Evolutionary conservation across 2,888 invertebrate genomes (phyloP), one percentile per base, ranked within the genome.

Genomic region (Perizoma affinitatum): DNA sequence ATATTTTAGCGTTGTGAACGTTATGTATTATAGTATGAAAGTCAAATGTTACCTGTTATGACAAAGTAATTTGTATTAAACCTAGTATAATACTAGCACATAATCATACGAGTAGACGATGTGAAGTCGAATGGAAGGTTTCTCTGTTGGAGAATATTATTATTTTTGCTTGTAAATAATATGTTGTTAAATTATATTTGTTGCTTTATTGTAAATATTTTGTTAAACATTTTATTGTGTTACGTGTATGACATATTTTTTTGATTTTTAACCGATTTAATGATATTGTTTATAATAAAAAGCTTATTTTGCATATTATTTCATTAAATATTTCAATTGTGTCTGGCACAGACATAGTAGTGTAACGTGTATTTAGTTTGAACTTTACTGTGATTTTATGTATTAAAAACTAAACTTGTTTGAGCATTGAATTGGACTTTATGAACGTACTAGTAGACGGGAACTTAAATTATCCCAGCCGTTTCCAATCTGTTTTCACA

Each of bases 31-130:
- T 88, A 89, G 84, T 86, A 84, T 89, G 87, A 83, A 91, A 91
- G 91, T 92, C 91, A 90, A 87, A 91, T 92, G 92, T 92, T 92
- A 92, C 92, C 92, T 91, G 91, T 92, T 91, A 90, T 90, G 89
- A 89, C 88, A 89, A 91, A 90, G 84, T 90, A 86, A 88, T 86
- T 85, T 90, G 90, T 90, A 88, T 86, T 86, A 86, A 89, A 70
- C 57, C 59, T 68, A 90, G 82, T 82, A 84, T 22, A 22, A 22
- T 22, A 22, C 22, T 22, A 22, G 22, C 3, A 22, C 22, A 1
- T 22, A 22, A 22, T 22, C 22, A 22, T 81, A 83, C 77, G 76
- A 83, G 78, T 79, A 78, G 76, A 76, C 74, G 76, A 70, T 63
- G 73, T 79, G 76, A 76, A 76, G 80, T 77, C 77, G 80, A 79